Evolutionary conservation across 2,797 vertebrate species (phyloP).

Genomic region (Clamator glandarius): DNA sequence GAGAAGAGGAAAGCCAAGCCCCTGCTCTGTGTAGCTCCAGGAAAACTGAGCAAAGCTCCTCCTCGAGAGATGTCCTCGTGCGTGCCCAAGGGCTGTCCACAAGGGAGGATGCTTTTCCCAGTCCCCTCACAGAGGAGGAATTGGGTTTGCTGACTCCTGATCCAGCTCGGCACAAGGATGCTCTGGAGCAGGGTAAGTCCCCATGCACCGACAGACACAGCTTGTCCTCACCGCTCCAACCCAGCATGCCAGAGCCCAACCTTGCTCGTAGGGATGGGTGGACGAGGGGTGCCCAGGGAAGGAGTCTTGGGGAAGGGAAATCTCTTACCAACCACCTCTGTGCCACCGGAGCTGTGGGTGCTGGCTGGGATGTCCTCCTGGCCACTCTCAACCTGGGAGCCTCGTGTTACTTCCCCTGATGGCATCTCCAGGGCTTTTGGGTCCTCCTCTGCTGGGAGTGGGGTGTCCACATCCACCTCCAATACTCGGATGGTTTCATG

Average conservation of each 20-base stretch:
- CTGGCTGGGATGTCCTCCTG: constrained; percentile 45
- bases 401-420: not conserved
- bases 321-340: constrained; percentile 68
- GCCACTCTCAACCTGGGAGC: not conserved
- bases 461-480: constrained; percentile 89
- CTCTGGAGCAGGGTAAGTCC: not conserved
- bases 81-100: accelerated
- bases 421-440: constrained; percentile 41
- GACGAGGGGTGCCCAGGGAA: not conserved
- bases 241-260: accelerated
- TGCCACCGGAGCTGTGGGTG: not conserved
- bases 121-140: not conserved
- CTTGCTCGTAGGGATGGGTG: accelerated
- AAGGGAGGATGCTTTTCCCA: accelerated
- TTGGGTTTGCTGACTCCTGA: not conserved
- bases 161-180: not conserved
- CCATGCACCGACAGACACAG: accelerated
- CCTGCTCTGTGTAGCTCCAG: not conserved
- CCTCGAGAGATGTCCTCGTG: accelerated
- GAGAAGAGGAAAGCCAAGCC: not conserved
- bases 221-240: accelerated
- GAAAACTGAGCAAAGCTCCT: not conserved
- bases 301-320: accelerated
- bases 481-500: constrained; percentile 96
- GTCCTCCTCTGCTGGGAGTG: constrained; percentile 71